Evolutionary conservation across 1,140 invertebrate genomes (phyloP), one percentile per base, ranked within the genome.

Genomic region (fruit fly (Drosophila melanogaster)): DNA sequence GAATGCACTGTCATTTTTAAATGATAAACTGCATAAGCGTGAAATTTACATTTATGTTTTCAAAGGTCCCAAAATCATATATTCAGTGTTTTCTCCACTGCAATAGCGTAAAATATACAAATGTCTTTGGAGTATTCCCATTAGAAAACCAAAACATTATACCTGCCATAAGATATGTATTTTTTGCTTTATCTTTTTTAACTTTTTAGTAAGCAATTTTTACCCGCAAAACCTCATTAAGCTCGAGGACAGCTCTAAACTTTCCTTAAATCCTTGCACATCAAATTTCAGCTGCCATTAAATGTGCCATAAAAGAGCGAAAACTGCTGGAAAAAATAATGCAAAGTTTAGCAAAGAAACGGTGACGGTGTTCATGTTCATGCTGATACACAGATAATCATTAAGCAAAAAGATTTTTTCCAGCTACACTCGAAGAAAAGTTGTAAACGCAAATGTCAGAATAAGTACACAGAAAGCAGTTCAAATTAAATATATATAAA

Each of bases 201-300:
- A 35, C 26, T 66, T 37, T 59, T n/a, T 24, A 24, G 22, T 24
- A 19, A 3, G 12, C 19, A 33, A 44, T 44, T 35, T 59, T 19
- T 22, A 15, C 33, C 4, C 24, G 7, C 41, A n/a, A 35, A 70
- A 38, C n/a, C 51, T 46, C 41, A 74, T 73, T 64, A 69, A 69
- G 69, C 79, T 64, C 54, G 74, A 84, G 75, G 80, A 79, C 79
- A 79, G 19, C 37, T 41, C 12, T 53, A 38, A 73, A 54, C 38
- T 59, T 58, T 24, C 53, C 67, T 44, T 26, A 70, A 69, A 86
- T 47, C 41, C 51, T 30, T 43, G 40, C 37, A 64, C 83, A 77
- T 85, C 58, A 81, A 86, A 59, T 85, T 85, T 85, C 83, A 75
- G 56, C 73, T 70, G 64, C 57, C 83, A 85, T 85, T 81, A 85